Conservation (phyloP, 1,140 invertebrate genomes). For the Archegozetes longisetosus region DNA sequence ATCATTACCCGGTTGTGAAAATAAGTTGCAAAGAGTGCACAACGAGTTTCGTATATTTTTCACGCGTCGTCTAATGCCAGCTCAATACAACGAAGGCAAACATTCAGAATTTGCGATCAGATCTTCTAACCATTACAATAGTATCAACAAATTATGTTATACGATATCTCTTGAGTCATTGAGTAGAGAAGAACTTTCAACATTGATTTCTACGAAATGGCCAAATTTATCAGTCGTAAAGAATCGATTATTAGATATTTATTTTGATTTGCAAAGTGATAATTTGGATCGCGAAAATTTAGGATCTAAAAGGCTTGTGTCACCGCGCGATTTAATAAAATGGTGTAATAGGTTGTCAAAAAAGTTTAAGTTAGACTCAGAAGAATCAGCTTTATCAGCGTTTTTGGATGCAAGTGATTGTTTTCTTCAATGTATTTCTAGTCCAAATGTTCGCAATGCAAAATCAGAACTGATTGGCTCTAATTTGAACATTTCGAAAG, state of each 20-base stretch:
- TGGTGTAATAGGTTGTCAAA: constrained; percentile 62
- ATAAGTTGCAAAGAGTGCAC: constrained; percentile 2
- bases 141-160: constrained; percentile 53
- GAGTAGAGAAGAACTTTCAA: constrained; percentile 49
- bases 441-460: constrained; percentile 37
- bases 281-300: constrained; percentile 13
- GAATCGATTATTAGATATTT: constrained; percentile 62
- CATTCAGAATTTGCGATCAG: background rate
- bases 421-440: constrained; percentile 58
- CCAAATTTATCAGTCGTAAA: constrained; percentile 54
- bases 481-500: constrained; percentile 63
- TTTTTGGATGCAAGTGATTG: constrained; percentile 82
- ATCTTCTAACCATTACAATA: constrained; percentile 2
- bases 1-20: constrained; percentile 12
- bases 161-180: constrained; percentile 65
- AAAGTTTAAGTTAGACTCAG: constrained; percentile 53
- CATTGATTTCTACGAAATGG: constrained; percentile 39
- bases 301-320: constrained; percentile 5
- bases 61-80: constrained; percentile 4
- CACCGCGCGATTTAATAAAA: constrained; percentile 60
- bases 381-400: constrained; percentile 53
- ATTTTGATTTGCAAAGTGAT: constrained; percentile 28
- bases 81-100: background rate
- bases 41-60: constrained; percentile 18
- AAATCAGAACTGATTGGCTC: constrained; percentile 55